These are phyloP conservation scores for Enteromius afrohamiltoni DNA, from an alignment of 2,797 vertebrate species.

Conservation along the genomic window DNA sequence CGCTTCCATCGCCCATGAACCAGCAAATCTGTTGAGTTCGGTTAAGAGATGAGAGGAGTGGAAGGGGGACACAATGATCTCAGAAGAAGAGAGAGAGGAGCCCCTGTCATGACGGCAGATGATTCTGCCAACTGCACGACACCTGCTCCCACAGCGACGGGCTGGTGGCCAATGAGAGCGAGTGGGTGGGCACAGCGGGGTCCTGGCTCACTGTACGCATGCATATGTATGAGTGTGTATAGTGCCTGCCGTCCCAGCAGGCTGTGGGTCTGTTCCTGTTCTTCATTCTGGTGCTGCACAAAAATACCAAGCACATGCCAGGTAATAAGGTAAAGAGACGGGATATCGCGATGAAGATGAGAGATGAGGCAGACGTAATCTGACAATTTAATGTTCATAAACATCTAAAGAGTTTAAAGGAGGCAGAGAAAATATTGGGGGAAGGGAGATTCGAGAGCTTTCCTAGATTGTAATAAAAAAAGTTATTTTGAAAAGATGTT, in stretches of 20 bases:
- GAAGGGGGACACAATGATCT: constrained; percentile 39
- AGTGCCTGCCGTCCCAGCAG: constrained; percentile 35
- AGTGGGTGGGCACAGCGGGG: constrained; percentile 47
- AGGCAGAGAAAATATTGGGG: neutral
- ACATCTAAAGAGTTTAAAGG: neutral
- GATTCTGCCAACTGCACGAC: constrained; percentile 59
- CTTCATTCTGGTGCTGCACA: constrained; percentile 9
- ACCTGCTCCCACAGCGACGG: constrained; percentile 57
- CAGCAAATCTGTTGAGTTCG: constrained; percentile 31
- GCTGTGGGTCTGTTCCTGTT: constrained; percentile 7
- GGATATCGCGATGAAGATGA: neutral
- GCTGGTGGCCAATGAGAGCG: constrained; percentile 47
- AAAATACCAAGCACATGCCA: neutral
- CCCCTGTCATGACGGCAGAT: constrained; percentile 59
- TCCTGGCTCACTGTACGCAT: constrained; percentile 11
- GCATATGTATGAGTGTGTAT: constrained; percentile 42
- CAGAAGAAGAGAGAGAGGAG: constrained; percentile 37
- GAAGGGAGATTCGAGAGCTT: neutral
- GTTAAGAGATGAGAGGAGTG: constrained; percentile 6
- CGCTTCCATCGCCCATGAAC: constrained; percentile 12
- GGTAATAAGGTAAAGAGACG: neutral
- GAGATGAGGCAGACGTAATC: neutral
- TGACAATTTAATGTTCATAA: neutral
- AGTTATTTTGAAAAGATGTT: too few species aligned
- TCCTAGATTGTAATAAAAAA: neutral